Conservation (phyloP, 2,113 vertebrate genomes). For the Rhegmatorhina hoffmannsi region DNA sequence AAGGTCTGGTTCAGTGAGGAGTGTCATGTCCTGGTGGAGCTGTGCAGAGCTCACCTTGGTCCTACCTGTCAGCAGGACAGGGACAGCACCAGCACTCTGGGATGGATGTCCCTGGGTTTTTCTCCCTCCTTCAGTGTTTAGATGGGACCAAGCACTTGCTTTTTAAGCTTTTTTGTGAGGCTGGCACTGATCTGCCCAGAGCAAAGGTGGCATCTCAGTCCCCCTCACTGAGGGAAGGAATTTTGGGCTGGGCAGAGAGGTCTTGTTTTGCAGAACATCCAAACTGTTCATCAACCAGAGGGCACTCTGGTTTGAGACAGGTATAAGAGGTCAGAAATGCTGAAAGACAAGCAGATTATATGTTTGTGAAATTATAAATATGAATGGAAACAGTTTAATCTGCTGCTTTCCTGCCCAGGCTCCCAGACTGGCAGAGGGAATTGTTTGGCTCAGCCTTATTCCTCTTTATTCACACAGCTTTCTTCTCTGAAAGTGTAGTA, state of each 20-base stretch:
- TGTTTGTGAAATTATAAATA: neutral
- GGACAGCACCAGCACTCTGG: neutral
- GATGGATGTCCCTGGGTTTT: rapidly evolving
- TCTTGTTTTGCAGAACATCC: neutral
- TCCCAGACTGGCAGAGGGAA: neutral
- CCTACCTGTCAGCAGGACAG: neutral
- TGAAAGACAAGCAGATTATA: neutral
- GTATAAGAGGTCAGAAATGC: neutral
- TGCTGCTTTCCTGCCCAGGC: neutral
- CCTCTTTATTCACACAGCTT: neutral
- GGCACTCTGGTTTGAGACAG: neutral
- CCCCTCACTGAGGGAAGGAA: neutral
- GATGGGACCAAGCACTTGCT: neutral
- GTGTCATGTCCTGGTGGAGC: neutral
- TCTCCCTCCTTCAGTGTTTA: neutral
- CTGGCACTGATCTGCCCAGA: neutral
- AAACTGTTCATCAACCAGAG: neutral
- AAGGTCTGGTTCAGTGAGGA: neutral
- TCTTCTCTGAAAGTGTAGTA: neutral
- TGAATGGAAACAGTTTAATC: neutral
- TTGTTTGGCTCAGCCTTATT: neutral
- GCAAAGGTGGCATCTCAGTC: neutral
- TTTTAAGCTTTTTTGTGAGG: neutral
- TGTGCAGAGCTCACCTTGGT: neutral
- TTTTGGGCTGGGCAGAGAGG: neutral